Base-by-base conservation (phyloP, 2,797 vertebrate genomes). In the Gadopsis marmoratus region DNA sequence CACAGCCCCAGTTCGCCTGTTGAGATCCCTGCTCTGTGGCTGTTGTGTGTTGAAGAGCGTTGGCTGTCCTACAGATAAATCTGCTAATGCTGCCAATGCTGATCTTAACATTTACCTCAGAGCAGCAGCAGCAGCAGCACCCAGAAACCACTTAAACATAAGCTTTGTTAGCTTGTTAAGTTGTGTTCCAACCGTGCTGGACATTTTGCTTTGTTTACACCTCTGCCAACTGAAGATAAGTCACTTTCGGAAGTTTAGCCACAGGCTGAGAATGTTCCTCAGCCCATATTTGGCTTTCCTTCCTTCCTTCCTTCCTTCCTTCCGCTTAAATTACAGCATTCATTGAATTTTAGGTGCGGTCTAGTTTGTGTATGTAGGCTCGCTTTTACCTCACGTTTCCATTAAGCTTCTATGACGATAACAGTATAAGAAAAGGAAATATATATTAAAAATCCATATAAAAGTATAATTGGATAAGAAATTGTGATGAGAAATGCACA, bases 201-300 rank as follows among this genome's bases (percentile, higher is more conserved):
- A 68, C 70, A 71, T 76, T 83, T 83, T 55, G 74, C 65, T 86
- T 91, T 90, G 82, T 91, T 86, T 92, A 83, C 80, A 86, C 76
- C 76, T 85, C 86, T 77, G 76, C 79, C 16, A 21, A 76, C 74
- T 58, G 55, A 71, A 83, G 75, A 86, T 70, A 86, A 86, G 66
- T 83, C 29, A 21, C 65, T 76, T 78, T 60, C 65, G 0, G 69
- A 84, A 76, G 77, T 84, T 79, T 71, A 41, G 79, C 88, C 13
- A 11, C 60, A 66, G 85, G 79, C 76, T 78, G 35, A 55, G 65
- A 65, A 53, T 70, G 72, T 83, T 86, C 39, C 67, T 72, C 74
- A 19, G 26, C 45, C 56, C 72, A 51, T 81, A 50, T 78, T 74
- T 79, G 64, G 74, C 68, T 78, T 75, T 26, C 26, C 26, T 26